These are phyloP conservation scores for Apodemia hepburni DNA, from an alignment of 2,888 invertebrate species.

Conservation along the genomic window DNA sequence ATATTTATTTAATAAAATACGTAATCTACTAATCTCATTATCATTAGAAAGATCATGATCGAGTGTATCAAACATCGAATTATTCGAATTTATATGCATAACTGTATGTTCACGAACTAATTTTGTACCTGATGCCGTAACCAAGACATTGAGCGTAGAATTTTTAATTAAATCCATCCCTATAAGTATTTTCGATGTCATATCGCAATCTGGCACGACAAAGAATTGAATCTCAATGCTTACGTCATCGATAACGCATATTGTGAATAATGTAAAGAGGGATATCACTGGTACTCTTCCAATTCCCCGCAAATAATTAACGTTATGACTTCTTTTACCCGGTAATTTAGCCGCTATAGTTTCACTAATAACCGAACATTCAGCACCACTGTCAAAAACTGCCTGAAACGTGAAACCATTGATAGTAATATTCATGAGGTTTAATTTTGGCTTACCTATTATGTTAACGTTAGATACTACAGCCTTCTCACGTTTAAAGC, in stretches of 20 bases:
- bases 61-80: conserved; percentile 16
- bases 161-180: conserved; percentile 22
- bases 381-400: conserved; percentile 39
- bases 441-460: conserved; percentile 25
- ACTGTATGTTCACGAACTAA: conserved; percentile 17
- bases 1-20: conserved; percentile 32
- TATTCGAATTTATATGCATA: conserved; percentile 3
- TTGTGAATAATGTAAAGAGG: conserved; percentile 4
- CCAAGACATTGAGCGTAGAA: conserved; percentile 21
- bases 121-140: conserved; percentile 7
- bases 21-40: conserved; percentile 17
- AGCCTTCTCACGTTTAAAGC: conserved; percentile 32
- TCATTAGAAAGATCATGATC: conserved; percentile 23
- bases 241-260: conserved; percentile 22
- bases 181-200: conserved; percentile 22
- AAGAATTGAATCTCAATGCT: conserved; percentile 23
- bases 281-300: conserved; percentile 23
- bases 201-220: conserved; percentile 24
- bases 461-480: conserved; percentile 35
- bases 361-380: conserved; percentile 37
- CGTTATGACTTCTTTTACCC: conserved; percentile 25
- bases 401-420: conserved; percentile 24
- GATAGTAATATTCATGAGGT: conserved; percentile 24
- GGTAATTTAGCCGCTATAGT: conserved; percentile 34
- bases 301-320: conserved; percentile 25